phyloP scores from a whole-genome alignment of 2,888 invertebrate genomes.

The Phyto melanocephala region DNA sequence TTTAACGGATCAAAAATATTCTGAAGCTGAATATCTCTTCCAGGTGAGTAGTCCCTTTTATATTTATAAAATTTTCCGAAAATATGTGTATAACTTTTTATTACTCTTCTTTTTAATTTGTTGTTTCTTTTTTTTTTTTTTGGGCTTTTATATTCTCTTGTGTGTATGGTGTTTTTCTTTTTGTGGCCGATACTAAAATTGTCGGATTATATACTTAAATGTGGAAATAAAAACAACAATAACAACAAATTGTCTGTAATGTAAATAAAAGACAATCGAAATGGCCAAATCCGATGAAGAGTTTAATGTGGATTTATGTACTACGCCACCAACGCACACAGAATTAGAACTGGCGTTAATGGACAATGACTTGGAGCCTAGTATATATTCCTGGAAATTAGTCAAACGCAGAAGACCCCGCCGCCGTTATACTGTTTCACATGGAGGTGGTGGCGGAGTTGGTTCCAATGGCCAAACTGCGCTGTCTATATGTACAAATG shows the following conservation, averaged over 20 bases:
- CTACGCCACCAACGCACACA: slow-evolving; percentile 64
- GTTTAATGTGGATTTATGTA: slow-evolving; percentile 64
- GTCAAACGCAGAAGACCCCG: slow-evolving; percentile 67
- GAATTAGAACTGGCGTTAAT: slow-evolving; percentile 64
- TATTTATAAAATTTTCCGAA: neutral
- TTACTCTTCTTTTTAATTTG: slow-evolving; percentile 39
- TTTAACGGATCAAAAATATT: slow-evolving; percentile 68
- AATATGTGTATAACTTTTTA: slow-evolving; percentile 54
- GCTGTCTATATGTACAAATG: slow-evolving; percentile 18
- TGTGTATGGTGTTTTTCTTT: slow-evolving; percentile 25
- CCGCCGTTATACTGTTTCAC: slow-evolving; percentile 76
- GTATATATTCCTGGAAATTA: slow-evolving; percentile 64
- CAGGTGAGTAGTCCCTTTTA: slow-evolving; percentile 59
- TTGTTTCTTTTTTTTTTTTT: neutral
- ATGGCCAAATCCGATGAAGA: slow-evolving; percentile 69
- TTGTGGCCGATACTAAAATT: slow-evolving; percentile 30
- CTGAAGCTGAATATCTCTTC: slow-evolving; percentile 68
- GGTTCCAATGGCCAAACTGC: slow-evolving; percentile 3
- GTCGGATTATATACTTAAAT: slow-evolving; percentile 48
- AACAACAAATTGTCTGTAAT: neutral
- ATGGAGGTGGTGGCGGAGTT: slow-evolving; percentile 63
- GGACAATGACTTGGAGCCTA: slow-evolving; percentile 57
- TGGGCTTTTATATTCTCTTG: slow-evolving; percentile 17
- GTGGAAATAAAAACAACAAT: slow-evolving; percentile 10
- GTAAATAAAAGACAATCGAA: slow-evolving; percentile 67